Percentiles rank a stretch among this genome's conserved stretches.
phyloP scores from a whole-genome alignment of 2,888 invertebrate species.

The Nesidiocoris tenuis region DNA sequence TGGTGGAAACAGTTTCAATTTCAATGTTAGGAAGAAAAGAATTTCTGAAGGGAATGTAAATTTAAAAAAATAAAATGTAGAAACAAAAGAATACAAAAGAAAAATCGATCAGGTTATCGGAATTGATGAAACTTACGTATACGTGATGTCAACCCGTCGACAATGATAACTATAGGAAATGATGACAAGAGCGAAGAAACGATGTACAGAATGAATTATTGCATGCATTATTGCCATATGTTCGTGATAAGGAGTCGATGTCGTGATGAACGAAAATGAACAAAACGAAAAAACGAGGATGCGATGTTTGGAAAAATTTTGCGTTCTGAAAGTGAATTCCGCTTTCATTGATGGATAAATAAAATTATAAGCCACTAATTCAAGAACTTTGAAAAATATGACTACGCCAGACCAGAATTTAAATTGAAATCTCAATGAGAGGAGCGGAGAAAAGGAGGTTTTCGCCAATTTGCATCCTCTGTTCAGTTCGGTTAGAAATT shows the following conservation, averaged over 20 bases:
- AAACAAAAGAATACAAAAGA: conserved; percentile 10
- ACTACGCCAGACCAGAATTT: neutral
- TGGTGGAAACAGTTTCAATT: neutral
- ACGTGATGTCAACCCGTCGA: conserved; percentile 14
- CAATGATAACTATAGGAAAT: neutral
- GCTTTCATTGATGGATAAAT: conserved; percentile 14
- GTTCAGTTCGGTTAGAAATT: too few species aligned
- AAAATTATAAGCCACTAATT: conserved; percentile 7
- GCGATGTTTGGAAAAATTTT: neutral
- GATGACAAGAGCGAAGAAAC: conserved; percentile 7
- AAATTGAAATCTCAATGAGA: too few species aligned
- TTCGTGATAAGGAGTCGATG: neutral
- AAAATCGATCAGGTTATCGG: neutral
- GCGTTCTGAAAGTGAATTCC: conserved; percentile 9
- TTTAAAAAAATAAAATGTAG: neutral
- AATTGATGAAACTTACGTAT: conserved; percentile 19
- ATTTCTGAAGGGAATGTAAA: conserved; percentile 24
- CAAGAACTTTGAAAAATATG: neutral
- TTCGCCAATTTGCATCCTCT: too few species aligned
- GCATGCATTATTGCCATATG: conserved; percentile 1
- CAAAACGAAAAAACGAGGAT: neutral
- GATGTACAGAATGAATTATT: neutral
- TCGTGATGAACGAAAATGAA: neutral
- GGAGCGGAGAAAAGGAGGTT: too few species aligned
- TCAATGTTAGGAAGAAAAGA: neutral